Evolutionary conservation across 2,797 vertebrate species (phyloP).

Genomic region (Smutsia temminckii): DNA sequence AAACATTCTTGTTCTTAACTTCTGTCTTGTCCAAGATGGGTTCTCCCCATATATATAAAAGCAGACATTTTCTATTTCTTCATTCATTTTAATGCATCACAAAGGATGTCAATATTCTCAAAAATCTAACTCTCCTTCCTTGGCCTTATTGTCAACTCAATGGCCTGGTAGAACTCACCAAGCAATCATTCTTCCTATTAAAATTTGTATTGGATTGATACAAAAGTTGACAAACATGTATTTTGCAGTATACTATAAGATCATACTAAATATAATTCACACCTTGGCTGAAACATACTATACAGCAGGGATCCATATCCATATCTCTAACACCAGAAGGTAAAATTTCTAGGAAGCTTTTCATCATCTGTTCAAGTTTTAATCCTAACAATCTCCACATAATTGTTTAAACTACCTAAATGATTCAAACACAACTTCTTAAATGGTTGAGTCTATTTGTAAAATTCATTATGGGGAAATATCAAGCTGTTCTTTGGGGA

Average conservation of each 20-base stretch:
- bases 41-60: background rate
- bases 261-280: background rate
- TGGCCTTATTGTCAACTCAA: background rate
- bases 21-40: background rate
- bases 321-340: background rate
- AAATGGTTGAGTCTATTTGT: background rate
- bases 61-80: background rate
- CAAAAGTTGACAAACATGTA: background rate
- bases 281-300: background rate
- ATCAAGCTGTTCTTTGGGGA: background rate
- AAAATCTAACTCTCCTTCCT: background rate
- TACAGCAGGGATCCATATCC: background rate
- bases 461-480: background rate
- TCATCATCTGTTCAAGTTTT: background rate
- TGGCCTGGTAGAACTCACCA: background rate
- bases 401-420: background rate
- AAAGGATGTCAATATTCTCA: background rate
- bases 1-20: background rate
- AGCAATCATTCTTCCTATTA: background rate
- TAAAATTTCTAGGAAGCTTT: background rate
- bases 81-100: background rate
- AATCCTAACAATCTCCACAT: background rate
- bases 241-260: background rate
- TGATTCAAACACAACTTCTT: background rate
- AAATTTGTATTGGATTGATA: background rate